Conservation (phyloP, 2,888 invertebrate genomes). For the Drosophila borealis region DNA sequence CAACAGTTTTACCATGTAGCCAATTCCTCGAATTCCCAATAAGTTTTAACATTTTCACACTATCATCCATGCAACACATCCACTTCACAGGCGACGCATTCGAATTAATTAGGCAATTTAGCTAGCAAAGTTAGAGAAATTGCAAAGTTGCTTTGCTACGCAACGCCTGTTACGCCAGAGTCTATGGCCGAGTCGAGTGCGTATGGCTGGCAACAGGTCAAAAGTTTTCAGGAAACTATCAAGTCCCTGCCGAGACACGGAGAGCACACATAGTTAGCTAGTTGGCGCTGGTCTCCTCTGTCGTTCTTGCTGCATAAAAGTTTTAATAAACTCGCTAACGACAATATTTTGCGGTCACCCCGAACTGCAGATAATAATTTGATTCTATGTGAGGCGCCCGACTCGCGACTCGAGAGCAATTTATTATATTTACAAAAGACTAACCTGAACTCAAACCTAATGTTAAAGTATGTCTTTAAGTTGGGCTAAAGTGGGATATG, state of each 20-base stretch:
- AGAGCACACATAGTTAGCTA: constrained; percentile 42
- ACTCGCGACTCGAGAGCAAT: constrained; percentile 57
- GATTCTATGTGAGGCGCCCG: constrained; percentile 58
- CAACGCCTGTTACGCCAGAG: neutral
- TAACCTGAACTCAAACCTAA: constrained; percentile 19
- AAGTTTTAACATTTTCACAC: neutral
- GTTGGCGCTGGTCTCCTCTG: constrained; percentile 32
- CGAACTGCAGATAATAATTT: constrained; percentile 66
- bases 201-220: constrained; percentile 64
- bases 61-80: neutral
- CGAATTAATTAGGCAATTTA: constrained; percentile 72
- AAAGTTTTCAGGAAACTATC: constrained; percentile 61
- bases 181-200: neutral
- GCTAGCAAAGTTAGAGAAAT: constrained; percentile 50
- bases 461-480: constrained; percentile 12
- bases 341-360: constrained; percentile 65
- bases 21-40: neutral
- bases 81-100: constrained; percentile 37
- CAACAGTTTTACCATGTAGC: neutral
- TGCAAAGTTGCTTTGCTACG: constrained; percentile 28
- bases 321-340: constrained; percentile 73
- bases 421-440: constrained; percentile 55
- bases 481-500: neutral
- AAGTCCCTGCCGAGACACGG: constrained; percentile 35
- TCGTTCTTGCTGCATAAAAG: constrained; percentile 45